phyloP scores from a whole-genome alignment of 2,888 invertebrate genomes.

The Macrophya annulata region DNA sequence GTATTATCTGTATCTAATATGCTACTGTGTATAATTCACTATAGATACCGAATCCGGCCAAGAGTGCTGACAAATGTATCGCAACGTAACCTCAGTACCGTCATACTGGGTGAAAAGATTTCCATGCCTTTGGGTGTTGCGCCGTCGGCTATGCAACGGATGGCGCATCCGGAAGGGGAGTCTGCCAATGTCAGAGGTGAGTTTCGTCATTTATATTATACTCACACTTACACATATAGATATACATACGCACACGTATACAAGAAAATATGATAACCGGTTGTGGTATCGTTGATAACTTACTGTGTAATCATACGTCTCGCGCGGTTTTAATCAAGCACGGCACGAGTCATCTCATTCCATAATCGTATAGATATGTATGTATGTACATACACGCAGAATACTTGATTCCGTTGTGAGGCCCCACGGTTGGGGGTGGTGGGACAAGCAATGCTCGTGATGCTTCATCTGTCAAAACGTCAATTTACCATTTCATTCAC shows the following conservation, averaged over 20 bases:
- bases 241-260: neutral
- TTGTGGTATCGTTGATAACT: neutral
- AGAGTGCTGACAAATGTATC: constrained; percentile 89
- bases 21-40: constrained; percentile 52
- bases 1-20: constrained; percentile 52
- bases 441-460: too few relatives aligned
- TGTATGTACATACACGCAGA: too few relatives aligned
- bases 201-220: constrained; percentile 10
- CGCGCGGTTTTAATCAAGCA: too few relatives aligned
- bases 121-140: constrained; percentile 91
- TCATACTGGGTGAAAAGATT: constrained; percentile 85
- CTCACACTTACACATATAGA: neutral
- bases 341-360: too few relatives aligned
- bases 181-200: constrained; percentile 90
- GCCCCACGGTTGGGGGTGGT: too few relatives aligned
- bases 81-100: constrained; percentile 83
- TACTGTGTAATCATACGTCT: neutral
- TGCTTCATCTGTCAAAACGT: too few relatives aligned
- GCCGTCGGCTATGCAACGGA: constrained; percentile 94
- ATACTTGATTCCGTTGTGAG: too few relatives aligned
- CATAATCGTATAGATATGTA: too few relatives aligned
- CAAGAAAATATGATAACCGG: neutral
- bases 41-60: constrained; percentile 89
- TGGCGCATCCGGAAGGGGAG: constrained; percentile 96
- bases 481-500: too few relatives aligned